These are phyloP conservation scores for Drosophila lacertosa DNA, from an alignment of 1,140 invertebrate genomes.

Conservation along the genomic window DNA sequence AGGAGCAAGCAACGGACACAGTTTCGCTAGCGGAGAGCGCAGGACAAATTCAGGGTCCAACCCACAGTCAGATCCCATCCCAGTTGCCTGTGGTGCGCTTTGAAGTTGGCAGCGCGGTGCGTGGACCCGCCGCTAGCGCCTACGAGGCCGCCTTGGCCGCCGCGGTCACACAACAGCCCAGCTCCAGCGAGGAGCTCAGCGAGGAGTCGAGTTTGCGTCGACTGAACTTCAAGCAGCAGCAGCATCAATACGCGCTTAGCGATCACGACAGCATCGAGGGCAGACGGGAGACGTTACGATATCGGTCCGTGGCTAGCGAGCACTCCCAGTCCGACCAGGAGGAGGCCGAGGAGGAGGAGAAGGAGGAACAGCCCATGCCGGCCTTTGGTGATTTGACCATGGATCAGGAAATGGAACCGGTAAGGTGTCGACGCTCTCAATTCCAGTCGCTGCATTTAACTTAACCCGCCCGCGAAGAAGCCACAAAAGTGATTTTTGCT, in stretches of 20 bases:
- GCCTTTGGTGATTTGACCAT: slow-evolving; percentile 85
- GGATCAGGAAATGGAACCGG: slow-evolving; percentile 83
- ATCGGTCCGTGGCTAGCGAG: slow-evolving; percentile 69
- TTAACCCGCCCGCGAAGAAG: slow-evolving; percentile 2
- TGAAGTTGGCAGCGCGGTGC: slow-evolving; percentile 74
- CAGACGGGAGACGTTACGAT: slow-evolving; percentile 57
- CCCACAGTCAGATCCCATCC: no score
- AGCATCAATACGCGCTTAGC: slow-evolving; percentile 51
- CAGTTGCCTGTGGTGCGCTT: slow-evolving; percentile 67
- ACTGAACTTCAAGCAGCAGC: slow-evolving; percentile 54
- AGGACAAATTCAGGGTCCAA: slow-evolving; percentile 21
- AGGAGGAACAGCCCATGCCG: slow-evolving; percentile 81
- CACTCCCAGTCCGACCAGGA: slow-evolving; percentile 43
- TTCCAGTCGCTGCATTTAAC: slow-evolving; percentile 11
- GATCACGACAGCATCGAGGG: slow-evolving; percentile 74
- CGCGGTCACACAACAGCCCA: slow-evolving; percentile 64
- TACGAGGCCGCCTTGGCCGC: slow-evolving; percentile 66
- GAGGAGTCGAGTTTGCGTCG: slow-evolving; percentile 72
- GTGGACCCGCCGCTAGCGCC: slow-evolving; percentile 57
- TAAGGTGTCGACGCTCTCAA: slow-evolving; percentile 59
- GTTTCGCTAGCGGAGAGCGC: slow-evolving; percentile 75
- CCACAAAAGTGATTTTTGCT: slow-evolving; percentile 4
- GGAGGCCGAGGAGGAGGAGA: slow-evolving; percentile 15
- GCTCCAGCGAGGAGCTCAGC: slow-evolving; percentile 60
- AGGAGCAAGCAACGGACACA: slow-evolving; percentile 54